Percentiles rank a stretch among this genome's conserved stretches.
Evolutionary conservation across 2,113 vertebrate genomes (phyloP).

Genomic region (Lepisosteus oculatus): DNA sequence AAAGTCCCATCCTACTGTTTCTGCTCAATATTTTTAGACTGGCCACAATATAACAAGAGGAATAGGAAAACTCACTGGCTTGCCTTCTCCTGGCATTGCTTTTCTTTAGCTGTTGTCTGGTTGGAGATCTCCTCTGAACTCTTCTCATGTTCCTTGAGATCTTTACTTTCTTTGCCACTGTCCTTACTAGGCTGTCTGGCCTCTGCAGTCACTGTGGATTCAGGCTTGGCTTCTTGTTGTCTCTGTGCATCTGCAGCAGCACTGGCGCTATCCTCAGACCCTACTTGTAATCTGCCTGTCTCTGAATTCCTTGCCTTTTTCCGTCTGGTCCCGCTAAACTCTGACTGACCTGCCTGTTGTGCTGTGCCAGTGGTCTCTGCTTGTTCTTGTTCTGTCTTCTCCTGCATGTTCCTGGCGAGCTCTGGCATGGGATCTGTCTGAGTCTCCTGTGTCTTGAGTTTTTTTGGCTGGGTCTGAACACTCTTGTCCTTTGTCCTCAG

Average conservation of each 20-base stretch:
- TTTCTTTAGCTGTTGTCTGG: not conserved
- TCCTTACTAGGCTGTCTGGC: not conserved
- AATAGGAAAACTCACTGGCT: slow-evolving; percentile 10
- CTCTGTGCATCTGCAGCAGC: not conserved
- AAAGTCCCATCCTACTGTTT: not conserved
- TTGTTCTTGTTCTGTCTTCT: not conserved
- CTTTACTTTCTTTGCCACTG: not conserved
- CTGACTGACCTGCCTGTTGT: not conserved
- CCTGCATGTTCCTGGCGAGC: not conserved
- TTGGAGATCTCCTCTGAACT: not conserved
- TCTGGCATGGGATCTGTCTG: slow-evolving; percentile 39
- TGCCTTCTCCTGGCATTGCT: slow-evolving; percentile 1
- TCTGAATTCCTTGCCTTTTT: not conserved
- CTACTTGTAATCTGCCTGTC: not conserved
- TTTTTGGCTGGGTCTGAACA: slow-evolving; percentile 41
- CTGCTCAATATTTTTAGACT: not conserved
- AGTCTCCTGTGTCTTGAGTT: slow-evolving; percentile 33
- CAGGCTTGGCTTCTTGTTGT: not conserved
- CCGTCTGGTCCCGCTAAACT: not conserved
- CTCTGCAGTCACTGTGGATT: not conserved
- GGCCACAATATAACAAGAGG: no score
- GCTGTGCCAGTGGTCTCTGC: not conserved
- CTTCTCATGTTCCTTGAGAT: not conserved
- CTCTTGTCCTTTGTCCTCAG: accelerated
- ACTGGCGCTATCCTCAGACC: not conserved